Evolutionary conservation across 2,797 vertebrate species (phyloP).

Genomic region (Heterohyrax brucei): DNA sequence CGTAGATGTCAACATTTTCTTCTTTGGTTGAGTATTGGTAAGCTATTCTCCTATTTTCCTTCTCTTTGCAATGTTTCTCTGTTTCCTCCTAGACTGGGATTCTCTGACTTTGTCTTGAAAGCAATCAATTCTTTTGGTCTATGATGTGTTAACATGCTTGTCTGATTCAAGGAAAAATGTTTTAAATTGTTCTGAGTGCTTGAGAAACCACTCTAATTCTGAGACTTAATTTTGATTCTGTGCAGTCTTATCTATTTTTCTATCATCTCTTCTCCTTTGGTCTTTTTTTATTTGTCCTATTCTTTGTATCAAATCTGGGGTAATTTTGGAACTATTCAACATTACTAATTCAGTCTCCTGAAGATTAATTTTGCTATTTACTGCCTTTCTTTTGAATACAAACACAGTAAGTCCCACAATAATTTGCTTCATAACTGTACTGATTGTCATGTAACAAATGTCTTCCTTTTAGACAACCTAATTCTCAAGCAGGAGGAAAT

Average conservation of each 20-base stretch:
- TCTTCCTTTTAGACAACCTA: background rate
- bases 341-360: conserved; percentile 10
- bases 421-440: conserved; percentile 12
- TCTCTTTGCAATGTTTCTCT: background rate
- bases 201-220: conserved; percentile 47
- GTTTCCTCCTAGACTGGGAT: background rate
- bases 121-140: background rate
- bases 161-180: background rate
- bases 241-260: conserved; percentile 16
- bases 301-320: background rate
- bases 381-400: conserved; percentile 35
- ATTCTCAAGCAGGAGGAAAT: background rate
- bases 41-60: background rate
- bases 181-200: background rate
- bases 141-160: background rate
- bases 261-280: background rate
- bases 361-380: conserved; percentile 35
- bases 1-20: conserved; percentile 1
- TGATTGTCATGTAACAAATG: background rate
- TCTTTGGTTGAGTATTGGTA: background rate
- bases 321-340: conserved; percentile 24
- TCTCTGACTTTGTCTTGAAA: conserved; percentile 32
- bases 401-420: conserved; percentile 24
- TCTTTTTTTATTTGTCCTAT: conserved; percentile 36
- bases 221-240: conserved; percentile 35